A percentile compares a stretch with the other conserved stretches of the same genome.
Evolutionary conservation across 2,113 vertebrate genomes (phyloP).

Genomic region (Chloebia gouldiae): DNA sequence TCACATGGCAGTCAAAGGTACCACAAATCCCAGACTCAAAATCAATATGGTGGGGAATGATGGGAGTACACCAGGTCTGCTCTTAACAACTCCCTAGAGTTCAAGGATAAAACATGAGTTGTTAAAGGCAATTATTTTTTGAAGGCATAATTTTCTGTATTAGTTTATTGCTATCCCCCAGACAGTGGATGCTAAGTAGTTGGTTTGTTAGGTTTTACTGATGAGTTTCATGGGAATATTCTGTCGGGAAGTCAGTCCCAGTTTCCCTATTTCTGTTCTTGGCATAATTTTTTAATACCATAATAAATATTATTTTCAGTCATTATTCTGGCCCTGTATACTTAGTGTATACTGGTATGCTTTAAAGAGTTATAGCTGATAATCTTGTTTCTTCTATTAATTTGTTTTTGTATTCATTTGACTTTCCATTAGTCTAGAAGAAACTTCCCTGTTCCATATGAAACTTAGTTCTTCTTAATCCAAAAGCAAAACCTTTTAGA

Average conservation of each 20-base stretch:
- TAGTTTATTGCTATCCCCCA: neutral
- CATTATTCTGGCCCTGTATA: neutral
- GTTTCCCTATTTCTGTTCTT: neutral
- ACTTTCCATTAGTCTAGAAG: neutral
- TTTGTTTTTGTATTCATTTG: neutral
- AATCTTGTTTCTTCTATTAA: neutral
- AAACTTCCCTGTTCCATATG: neutral
- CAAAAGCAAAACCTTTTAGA: neutral
- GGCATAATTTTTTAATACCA: neutral
- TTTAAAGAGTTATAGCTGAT: neutral
- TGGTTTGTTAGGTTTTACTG: neutral
- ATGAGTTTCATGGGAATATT: neutral
- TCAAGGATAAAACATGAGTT: neutral
- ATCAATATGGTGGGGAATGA: neutral
- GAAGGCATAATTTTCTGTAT: neutral
- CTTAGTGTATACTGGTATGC: neutral
- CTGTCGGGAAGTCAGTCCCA: neutral
- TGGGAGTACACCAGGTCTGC: neutral
- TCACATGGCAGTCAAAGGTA: neutral
- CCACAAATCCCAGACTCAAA: neutral
- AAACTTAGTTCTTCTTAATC: neutral
- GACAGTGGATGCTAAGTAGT: neutral
- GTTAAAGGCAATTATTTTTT: neutral
- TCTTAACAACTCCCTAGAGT: slow-evolving; percentile 13
- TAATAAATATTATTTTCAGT: neutral